These are phyloP conservation scores for Papilio xuthus DNA, from an alignment of 1,140 invertebrate species.

Conservation along the genomic window DNA sequence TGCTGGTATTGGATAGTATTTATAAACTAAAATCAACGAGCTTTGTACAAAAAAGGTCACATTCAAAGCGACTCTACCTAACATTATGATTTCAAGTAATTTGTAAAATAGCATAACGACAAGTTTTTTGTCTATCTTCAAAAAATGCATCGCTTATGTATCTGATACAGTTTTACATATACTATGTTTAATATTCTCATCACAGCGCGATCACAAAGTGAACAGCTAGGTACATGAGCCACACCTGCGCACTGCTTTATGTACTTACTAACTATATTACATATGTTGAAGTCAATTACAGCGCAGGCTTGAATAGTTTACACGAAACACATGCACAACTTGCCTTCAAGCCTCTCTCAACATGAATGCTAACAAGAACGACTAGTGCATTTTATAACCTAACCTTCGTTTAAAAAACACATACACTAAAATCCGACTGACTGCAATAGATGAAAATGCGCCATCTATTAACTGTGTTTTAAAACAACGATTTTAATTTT, in stretches of 20 bases:
- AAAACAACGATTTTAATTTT: too few relatives aligned
- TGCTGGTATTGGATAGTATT: too few relatives aligned
- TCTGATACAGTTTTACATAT: background rate
- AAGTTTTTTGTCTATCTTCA: background rate
- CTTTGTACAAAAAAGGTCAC: too few relatives aligned
- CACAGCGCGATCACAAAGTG: background rate
- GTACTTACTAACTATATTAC: background rate
- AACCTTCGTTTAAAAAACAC: too few relatives aligned
- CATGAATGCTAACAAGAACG: background rate
- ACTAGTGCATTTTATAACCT: too few relatives aligned
- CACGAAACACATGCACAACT: background rate
- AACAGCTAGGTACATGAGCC: background rate
- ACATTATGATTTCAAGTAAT: background rate
- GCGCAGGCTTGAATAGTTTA: background rate
- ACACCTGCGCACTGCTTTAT: background rate
- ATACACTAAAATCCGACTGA: too few relatives aligned
- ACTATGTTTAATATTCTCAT: conserved; percentile 5
- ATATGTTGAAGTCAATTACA: background rate
- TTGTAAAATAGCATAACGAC: background rate
- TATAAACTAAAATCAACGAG: too few relatives aligned
- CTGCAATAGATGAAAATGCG: too few relatives aligned
- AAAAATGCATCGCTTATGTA: background rate
- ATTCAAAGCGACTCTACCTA: too few relatives aligned
- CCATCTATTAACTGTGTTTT: too few relatives aligned
- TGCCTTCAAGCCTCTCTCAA: background rate